phyloP scores from a whole-genome alignment of 2,888 invertebrate genomes.

The Buathra laborator region DNA sequence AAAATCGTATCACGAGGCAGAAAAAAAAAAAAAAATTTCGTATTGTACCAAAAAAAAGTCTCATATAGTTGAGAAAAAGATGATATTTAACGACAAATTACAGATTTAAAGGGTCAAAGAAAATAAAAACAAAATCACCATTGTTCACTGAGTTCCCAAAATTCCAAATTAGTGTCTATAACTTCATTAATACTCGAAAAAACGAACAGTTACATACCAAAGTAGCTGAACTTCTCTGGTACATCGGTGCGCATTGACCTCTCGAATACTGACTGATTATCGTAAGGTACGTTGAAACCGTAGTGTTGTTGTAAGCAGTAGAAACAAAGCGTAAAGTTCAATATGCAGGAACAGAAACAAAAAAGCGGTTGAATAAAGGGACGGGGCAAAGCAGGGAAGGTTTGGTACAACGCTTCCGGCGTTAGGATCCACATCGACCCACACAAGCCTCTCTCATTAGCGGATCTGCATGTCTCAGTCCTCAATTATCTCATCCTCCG shows the following conservation, averaged over 20 bases:
- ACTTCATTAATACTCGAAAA: too few species aligned
- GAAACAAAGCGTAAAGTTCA: slow-evolving; percentile 5
- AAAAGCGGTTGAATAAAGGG: slow-evolving; percentile 22
- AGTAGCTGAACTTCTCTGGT: background rate
- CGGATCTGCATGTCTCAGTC: slow-evolving; percentile 83
- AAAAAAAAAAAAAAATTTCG: too few species aligned
- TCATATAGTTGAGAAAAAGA: too few species aligned
- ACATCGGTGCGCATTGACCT: background rate
- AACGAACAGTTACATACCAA: background rate
- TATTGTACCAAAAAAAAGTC: too few species aligned
- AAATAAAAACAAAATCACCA: too few species aligned
- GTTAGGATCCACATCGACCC: slow-evolving; percentile 68
- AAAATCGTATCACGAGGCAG: background rate
- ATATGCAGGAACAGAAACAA: slow-evolving; percentile 28
- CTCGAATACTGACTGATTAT: background rate
- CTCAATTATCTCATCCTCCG: slow-evolving; percentile 80
- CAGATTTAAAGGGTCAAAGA: too few species aligned
- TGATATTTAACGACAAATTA: too few species aligned
- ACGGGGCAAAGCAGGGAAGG: slow-evolving; percentile 47
- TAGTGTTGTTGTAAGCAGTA: background rate
- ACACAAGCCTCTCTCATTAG: slow-evolving; percentile 82
- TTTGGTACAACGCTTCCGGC: slow-evolving; percentile 42
- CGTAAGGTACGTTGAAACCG: background rate
- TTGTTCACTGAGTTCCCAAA: too few species aligned
- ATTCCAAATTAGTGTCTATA: too few species aligned